These are phyloP conservation scores for Peromyscus californicus DNA, from an alignment of 2,113 vertebrate genomes.

Conservation along the genomic window DNA sequence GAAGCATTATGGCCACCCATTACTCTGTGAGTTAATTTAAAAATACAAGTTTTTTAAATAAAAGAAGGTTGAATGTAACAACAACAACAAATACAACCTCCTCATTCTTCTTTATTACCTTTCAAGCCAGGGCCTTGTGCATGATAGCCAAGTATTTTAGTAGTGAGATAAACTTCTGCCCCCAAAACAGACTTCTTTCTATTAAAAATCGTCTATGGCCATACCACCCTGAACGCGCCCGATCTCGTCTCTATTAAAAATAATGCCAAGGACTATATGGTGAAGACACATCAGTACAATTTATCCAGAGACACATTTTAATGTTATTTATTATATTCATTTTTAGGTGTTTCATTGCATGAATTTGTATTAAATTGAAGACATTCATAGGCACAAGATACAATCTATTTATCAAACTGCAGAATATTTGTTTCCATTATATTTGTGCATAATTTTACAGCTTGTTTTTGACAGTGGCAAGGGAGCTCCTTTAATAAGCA, in stretches of 20 bases:
- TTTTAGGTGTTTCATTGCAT: conserved; percentile 52
- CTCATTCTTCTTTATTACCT: neutral
- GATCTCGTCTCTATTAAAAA: neutral
- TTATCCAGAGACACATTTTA: conserved; percentile 52
- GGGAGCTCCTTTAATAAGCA: conserved; percentile 75
- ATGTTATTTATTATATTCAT: conserved; percentile 46
- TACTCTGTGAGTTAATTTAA: neutral
- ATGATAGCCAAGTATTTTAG: neutral
- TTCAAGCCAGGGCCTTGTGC: neutral
- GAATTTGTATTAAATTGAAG: conserved; percentile 62
- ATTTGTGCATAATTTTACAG: conserved; percentile 71
- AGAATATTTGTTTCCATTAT: conserved; percentile 68
- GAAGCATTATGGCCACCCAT: neutral
- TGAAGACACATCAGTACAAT: neutral
- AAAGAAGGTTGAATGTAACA: neutral
- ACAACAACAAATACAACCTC: neutral
- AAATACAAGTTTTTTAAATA: neutral
- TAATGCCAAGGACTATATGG: neutral
- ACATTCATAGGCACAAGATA: conserved; percentile 48
- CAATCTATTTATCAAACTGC: conserved; percentile 64
- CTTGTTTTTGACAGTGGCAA: conserved; percentile 70
- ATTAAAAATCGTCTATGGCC: too few relatives aligned
- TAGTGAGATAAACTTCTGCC: neutral
- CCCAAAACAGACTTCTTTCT: neutral
- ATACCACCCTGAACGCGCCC: too few relatives aligned